Percentiles rank a stretch among this genome's conserved stretches.
phyloP scores from a whole-genome alignment of 2,113 vertebrate genomes.

The Cathartes aura region DNA sequence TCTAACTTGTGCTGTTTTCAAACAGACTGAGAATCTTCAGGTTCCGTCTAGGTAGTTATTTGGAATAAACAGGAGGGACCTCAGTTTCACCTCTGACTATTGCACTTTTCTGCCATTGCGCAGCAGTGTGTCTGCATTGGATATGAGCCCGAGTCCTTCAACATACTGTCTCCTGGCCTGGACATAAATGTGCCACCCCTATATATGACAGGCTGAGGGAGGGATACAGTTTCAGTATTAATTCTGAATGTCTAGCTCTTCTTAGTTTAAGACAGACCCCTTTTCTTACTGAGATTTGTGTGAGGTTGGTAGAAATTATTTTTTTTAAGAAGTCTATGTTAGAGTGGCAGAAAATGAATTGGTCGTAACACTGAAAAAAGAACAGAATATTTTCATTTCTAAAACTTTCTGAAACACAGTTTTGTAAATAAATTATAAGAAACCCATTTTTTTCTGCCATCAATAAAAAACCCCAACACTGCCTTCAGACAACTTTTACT shows the following conservation, averaged over 20 bases:
- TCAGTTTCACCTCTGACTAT: slow-evolving; percentile 3
- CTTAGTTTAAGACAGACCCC: background rate
- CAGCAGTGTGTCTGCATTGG: background rate
- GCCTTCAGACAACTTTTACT: slow-evolving; percentile 60
- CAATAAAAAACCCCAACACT: slow-evolving; percentile 34
- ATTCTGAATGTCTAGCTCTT: slow-evolving; percentile 25
- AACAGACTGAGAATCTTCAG: background rate
- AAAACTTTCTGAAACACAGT: background rate
- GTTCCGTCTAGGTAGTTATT: background rate
- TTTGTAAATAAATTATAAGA: slow-evolving; percentile 34
- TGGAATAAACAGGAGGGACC: background rate
- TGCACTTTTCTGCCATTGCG: background rate
- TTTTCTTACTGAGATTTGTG: slow-evolving; percentile 5
- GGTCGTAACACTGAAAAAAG: background rate
- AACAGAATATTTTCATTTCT: background rate
- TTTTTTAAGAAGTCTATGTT: background rate
- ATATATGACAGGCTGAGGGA: background rate
- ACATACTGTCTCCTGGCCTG: background rate
- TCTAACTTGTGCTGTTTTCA: background rate
- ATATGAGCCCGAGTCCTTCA: background rate
- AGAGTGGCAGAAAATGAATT: background rate
- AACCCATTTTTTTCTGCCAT: slow-evolving; percentile 16
- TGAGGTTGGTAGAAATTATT: background rate
- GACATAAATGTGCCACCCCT: background rate
- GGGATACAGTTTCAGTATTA: slow-evolving; percentile 1